These are phyloP conservation scores for Zaprionus capensis DNA, from an alignment of 1,140 invertebrate species.

Conservation along the genomic window DNA sequence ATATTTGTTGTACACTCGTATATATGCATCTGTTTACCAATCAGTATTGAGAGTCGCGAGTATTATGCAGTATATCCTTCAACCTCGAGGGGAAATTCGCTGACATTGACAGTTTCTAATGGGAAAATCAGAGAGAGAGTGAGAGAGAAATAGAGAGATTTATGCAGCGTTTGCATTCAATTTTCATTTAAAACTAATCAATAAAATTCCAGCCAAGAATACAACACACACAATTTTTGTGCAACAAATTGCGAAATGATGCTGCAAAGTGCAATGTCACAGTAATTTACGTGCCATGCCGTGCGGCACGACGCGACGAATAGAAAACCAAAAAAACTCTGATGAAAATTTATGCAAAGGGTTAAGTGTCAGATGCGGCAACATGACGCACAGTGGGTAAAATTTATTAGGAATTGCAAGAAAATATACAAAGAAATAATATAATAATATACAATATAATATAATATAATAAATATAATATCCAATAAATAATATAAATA, in stretches of 20 bases:
- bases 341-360: conserved; percentile 81
- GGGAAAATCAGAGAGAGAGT: conserved; percentile 52
- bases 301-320: conserved; percentile 33
- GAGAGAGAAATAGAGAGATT: conserved; percentile 48
- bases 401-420: background rate
- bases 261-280: conserved; percentile 78
- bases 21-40: conserved; percentile 6
- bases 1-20: conserved; percentile 22
- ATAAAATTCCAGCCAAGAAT: conserved; percentile 50
- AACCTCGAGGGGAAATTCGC: conserved; percentile 62
- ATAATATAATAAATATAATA: no score
- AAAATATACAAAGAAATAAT: no score
- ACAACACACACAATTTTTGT: conserved; percentile 21
- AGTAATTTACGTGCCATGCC: conserved; percentile 74
- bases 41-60: background rate
- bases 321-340: conserved; percentile 44
- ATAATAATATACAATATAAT: no score
- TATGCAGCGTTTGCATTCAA: conserved; percentile 59
- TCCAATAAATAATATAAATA: no score
- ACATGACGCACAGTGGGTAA: conserved; percentile 52
- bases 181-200: conserved; percentile 78
- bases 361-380: conserved; percentile 64
- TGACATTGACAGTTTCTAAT: conserved; percentile 80
- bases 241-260: conserved; percentile 70
- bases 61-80: conserved; percentile 36